Evolutionary conservation across 2,888 invertebrate species (phyloP).

Genomic region (Mesoligia furuncula): DNA sequence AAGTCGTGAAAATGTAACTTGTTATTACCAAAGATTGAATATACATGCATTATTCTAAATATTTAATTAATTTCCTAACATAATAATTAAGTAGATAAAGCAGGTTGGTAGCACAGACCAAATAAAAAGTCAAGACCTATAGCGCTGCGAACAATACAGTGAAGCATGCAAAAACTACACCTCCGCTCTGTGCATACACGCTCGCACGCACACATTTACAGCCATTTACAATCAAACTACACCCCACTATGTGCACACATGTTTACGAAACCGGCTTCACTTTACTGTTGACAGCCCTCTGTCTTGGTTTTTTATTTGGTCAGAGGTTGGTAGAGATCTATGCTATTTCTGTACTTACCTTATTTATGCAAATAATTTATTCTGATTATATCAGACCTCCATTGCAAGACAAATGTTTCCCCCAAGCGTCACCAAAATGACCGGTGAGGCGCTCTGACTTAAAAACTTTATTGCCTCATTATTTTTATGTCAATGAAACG

Average conservation of each 20-base stretch:
- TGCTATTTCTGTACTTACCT: neutral
- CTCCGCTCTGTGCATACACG: no score
- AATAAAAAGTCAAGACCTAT: no score
- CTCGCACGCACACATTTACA: no score
- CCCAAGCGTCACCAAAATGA: neutral
- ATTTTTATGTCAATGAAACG: neutral
- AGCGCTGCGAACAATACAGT: no score
- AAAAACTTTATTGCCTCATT: conserved; percentile 4
- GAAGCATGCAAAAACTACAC: no score
- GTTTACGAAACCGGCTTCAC: no score
- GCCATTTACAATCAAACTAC: no score
- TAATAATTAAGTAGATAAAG: no score
- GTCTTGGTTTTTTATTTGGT: no score
- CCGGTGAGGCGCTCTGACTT: neutral
- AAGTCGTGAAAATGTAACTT: neutral
- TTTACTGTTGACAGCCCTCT: no score
- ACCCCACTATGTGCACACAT: no score
- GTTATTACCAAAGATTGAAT: neutral
- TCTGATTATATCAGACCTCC: neutral
- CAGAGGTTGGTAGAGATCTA: neutral
- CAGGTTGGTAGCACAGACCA: no score
- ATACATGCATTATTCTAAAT: neutral
- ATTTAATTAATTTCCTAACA: neutral
- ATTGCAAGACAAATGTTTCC: neutral
- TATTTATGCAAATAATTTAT: neutral